Conservation (phyloP, 2,113 vertebrate species). For the Archilochus colubris region DNA sequence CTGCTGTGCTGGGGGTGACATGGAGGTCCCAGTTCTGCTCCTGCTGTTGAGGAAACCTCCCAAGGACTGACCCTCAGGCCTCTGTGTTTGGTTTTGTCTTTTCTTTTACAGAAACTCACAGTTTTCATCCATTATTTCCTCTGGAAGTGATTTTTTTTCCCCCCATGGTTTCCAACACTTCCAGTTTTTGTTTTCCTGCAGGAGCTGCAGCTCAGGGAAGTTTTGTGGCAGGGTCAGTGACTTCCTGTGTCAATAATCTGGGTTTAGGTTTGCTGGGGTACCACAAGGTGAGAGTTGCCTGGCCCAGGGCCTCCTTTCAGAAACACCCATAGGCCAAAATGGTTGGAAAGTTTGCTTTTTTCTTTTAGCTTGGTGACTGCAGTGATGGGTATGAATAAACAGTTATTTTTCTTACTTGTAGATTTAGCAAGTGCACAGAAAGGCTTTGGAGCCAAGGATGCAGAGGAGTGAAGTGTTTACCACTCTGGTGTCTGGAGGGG, state of each 20-base stretch:
- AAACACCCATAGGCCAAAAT: not conserved
- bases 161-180: not conserved
- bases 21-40: no score
- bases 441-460: not conserved
- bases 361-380: not conserved
- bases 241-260: slow-evolving; percentile 41
- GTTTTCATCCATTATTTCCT: not conserved
- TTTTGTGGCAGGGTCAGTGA: not conserved
- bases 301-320: not conserved
- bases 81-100: not conserved
- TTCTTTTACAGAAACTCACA: not conserved
- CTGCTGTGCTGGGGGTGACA: no score
- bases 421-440: not conserved
- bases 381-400: not conserved
- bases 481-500: not conserved
- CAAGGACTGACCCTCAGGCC: not conserved
- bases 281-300: slow-evolving; percentile 45
- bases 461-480: not conserved
- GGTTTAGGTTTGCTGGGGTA: not conserved
- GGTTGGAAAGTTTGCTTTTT: not conserved
- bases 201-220: slow-evolving; percentile 19
- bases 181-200: slow-evolving; percentile 12
- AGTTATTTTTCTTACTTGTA: not conserved
- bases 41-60: not conserved
- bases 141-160: not conserved